Conservation (phyloP, 2,888 invertebrate species). For the Auanema sp. region DNA sequence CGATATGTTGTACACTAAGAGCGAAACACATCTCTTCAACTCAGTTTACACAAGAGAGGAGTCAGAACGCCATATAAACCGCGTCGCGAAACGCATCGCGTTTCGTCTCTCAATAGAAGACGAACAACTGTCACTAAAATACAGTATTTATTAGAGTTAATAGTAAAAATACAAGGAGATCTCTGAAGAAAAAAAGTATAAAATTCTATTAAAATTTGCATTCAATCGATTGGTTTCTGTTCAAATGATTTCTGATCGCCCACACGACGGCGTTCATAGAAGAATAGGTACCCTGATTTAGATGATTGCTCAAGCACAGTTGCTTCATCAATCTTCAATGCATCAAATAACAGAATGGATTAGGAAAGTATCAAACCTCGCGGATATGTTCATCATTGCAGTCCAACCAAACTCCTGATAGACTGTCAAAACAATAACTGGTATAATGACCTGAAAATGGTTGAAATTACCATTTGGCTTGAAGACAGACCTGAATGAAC, state of each 20-base stretch:
- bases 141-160: too few relatives aligned
- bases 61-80: too few relatives aligned
- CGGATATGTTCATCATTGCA: constrained; percentile 14
- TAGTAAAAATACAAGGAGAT: too few relatives aligned
- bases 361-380: neutral
- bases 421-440: constrained; percentile 6
- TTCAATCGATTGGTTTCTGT: too few relatives aligned
- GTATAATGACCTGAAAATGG: constrained; percentile 19
- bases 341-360: neutral
- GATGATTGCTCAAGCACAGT: constrained; percentile 5
- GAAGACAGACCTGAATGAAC: constrained; percentile 5
- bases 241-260: neutral
- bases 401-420: constrained; percentile 9
- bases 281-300: constrained; percentile 11
- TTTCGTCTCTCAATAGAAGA: too few relatives aligned
- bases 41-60: too few relatives aligned
- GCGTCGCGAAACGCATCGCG: too few relatives aligned
- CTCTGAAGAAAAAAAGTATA: too few relatives aligned
- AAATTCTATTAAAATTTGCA: too few relatives aligned
- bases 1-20: too few relatives aligned
- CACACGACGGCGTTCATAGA: constrained; percentile 14
- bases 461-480: neutral
- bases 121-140: too few relatives aligned
- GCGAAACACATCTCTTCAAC: too few relatives aligned
- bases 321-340: neutral